phyloP scores from a whole-genome alignment of 1,140 invertebrate genomes.

The Paramacrobiotus metropolitanus region DNA sequence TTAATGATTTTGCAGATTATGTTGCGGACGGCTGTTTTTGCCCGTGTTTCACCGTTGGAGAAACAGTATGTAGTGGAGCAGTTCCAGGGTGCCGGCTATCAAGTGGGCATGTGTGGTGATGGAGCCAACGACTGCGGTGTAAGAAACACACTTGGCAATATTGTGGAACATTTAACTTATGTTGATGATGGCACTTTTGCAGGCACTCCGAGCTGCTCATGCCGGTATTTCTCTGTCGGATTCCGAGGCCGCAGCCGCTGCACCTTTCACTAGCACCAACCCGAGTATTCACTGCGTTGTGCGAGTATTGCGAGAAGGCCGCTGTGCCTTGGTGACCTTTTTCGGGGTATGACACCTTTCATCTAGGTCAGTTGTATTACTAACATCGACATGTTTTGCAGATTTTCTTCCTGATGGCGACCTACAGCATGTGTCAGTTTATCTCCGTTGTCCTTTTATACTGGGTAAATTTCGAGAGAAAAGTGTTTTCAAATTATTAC shows the following conservation, averaged over 20 bases:
- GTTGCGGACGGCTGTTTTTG: conserved; percentile 23
- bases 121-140: conserved; percentile 30
- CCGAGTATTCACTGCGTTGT: conserved; percentile 31
- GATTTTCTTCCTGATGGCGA: conserved; percentile 93
- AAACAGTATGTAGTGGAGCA: conserved; percentile 27
- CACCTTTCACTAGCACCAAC: conserved; percentile 33
- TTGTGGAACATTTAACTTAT: too few species aligned
- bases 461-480: conserved; percentile 28
- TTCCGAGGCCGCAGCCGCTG: conserved; percentile 32
- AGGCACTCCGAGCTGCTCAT: conserved; percentile 29
- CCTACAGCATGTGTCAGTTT: conserved; percentile 80
- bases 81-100: conserved; percentile 27
- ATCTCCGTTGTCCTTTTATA: conserved; percentile 74
- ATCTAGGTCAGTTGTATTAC: background rate
- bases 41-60: conserved; percentile 31
- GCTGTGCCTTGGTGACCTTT: conserved; percentile 75
- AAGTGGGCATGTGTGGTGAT: conserved; percentile 30
- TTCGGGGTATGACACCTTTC: conserved; percentile 36
- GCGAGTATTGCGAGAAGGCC: conserved; percentile 29
- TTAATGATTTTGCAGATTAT: conserved; percentile 14
- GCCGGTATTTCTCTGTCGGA: conserved; percentile 29
- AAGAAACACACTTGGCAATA: too few species aligned
- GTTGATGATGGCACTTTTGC: too few species aligned
- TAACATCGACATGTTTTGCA: background rate
- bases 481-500: background rate